These are phyloP conservation scores for Drosophila bipectinata DNA, from an alignment of 1,140 invertebrate species.

Conservation along the genomic window DNA sequence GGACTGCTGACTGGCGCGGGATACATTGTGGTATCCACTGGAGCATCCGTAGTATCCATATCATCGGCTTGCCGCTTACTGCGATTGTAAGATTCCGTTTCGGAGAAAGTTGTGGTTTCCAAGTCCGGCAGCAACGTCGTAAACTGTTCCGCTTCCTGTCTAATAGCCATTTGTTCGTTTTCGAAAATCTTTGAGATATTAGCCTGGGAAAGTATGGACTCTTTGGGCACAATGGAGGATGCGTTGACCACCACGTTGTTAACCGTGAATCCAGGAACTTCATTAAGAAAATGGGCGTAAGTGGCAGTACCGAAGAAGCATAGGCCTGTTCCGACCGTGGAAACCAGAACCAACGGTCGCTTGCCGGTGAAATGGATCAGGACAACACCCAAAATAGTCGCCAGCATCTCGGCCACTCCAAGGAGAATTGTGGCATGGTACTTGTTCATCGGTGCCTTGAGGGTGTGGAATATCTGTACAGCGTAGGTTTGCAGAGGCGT, in stretches of 20 bases:
- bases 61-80: constrained; percentile 40
- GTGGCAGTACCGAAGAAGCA: constrained; percentile 86
- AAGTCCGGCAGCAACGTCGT: constrained; percentile 50
- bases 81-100: constrained; percentile 41
- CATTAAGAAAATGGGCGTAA: constrained; percentile 73
- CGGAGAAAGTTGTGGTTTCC: constrained; percentile 60
- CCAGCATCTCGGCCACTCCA: constrained; percentile 88
- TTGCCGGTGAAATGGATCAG: constrained; percentile 89
- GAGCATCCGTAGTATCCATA: constrained; percentile 31
- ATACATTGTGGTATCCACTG: constrained; percentile 42
- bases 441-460: constrained; percentile 89
- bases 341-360: constrained; percentile 87
- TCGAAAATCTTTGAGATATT: constrained; percentile 79
- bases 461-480: constrained; percentile 88
- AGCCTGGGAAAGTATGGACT: constrained; percentile 68
- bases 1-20: constrained; percentile 16
- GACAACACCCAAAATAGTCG: constrained; percentile 87
- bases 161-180: constrained; percentile 45
- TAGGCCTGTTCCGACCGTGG: constrained; percentile 86
- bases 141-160: constrained; percentile 26
- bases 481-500: constrained; percentile 89
- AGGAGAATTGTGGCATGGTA: constrained; percentile 89
- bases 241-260: constrained; percentile 82
- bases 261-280: constrained; percentile 73
- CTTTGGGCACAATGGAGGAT: constrained; percentile 67